Percentiles rank a stretch among this genome's conserved stretches.
Conservation (phyloP, 2,797 vertebrate genomes). For the Notoglanidium macrostoma region DNA sequence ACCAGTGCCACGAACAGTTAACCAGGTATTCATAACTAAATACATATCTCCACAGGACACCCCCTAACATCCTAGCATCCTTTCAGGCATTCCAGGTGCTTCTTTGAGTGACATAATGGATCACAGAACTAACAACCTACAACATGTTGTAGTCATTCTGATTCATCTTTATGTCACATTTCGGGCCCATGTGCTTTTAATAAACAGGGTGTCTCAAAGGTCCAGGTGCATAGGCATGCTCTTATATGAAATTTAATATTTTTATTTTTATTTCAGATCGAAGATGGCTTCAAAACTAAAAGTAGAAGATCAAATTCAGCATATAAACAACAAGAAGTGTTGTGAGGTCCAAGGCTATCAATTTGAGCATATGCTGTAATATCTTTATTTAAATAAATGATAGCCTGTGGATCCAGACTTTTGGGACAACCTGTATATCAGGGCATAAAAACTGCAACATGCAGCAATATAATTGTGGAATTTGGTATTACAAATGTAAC, state of each 20-base stretch:
- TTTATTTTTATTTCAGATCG: too few relatives aligned
- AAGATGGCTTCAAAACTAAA: too few relatives aligned
- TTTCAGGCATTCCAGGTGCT: neutral
- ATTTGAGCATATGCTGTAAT: too few relatives aligned
- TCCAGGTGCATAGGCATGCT: too few relatives aligned
- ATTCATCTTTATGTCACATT: neutral
- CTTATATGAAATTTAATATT: too few relatives aligned
- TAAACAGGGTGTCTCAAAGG: neutral
- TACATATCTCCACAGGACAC: neutral
- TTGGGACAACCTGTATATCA: neutral
- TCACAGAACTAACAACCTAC: neutral
- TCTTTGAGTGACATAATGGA: neutral
- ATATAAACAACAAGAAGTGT: too few relatives aligned
- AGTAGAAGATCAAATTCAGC: too few relatives aligned
- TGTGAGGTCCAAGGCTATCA: too few relatives aligned
- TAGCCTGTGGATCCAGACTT: too few relatives aligned
- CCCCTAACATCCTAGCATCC: neutral
- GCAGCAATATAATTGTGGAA: neutral
- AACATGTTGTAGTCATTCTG: neutral
- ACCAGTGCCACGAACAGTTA: too few relatives aligned
- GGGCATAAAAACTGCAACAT: neutral
- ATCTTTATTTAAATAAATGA: too few relatives aligned
- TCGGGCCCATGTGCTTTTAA: neutral
- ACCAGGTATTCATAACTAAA: neutral
- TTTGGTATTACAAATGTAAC: neutral